Conservation (phyloP, 1,140 invertebrate genomes). For the Eriocheir sinensis region DNA sequence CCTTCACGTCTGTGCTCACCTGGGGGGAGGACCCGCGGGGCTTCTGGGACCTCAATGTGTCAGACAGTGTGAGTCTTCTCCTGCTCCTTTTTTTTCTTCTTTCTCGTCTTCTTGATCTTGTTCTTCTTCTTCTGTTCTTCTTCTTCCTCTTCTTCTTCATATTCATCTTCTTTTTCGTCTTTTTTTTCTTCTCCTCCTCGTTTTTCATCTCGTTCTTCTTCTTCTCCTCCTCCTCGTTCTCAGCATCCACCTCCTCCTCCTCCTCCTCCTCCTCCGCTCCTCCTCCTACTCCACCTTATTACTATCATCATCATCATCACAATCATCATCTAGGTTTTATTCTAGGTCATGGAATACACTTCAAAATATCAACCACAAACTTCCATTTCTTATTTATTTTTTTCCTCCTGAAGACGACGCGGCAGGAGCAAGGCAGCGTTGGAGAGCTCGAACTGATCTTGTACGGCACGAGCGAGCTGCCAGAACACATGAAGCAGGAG, state of each 20-base stretch:
- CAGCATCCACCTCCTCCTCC: too few relatives aligned
- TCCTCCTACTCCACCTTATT: too few relatives aligned
- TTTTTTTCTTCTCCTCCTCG: neutral
- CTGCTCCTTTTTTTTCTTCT: neutral
- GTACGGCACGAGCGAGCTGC: conserved; percentile 54
- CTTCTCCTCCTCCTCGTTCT: too few relatives aligned
- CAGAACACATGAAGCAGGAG: conserved; percentile 8
- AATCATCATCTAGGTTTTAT: too few relatives aligned
- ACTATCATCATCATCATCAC: too few relatives aligned
- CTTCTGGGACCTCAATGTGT: conserved; percentile 84
- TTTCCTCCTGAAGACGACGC: neutral
- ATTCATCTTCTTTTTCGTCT: neutral
- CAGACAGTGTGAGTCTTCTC: conserved; percentile 66
- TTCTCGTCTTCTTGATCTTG: neutral
- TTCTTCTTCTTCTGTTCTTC: neutral
- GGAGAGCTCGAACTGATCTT: conserved; percentile 51
- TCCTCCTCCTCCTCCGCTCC: too few relatives aligned
- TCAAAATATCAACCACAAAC: neutral
- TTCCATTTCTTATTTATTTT: neutral
- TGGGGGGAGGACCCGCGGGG: conserved; percentile 90
- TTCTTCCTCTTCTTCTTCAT: neutral
- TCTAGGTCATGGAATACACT: neutral
- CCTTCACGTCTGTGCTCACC: conserved; percentile 93
- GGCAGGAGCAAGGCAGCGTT: conserved; percentile 41
- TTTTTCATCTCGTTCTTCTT: too few relatives aligned